Conservation (phyloP, 2,113 vertebrate species). For the Ptyas mucosa region DNA sequence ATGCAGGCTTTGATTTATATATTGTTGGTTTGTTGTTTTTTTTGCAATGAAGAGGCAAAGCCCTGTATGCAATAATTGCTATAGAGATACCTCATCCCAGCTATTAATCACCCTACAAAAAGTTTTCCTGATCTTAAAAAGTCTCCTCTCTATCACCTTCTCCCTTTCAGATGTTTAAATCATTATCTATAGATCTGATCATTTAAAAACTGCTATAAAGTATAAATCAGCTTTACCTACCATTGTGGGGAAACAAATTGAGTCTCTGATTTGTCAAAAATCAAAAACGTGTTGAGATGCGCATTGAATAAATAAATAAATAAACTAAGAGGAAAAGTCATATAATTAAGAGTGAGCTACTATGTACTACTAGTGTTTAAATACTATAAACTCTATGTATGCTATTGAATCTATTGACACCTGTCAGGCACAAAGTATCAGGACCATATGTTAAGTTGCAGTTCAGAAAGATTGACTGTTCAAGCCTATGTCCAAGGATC, state of each 20-base stretch:
- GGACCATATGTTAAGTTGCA: background rate
- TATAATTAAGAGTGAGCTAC: conserved; percentile 1
- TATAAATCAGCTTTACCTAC: background rate
- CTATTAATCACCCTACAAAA: background rate
- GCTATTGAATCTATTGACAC: background rate
- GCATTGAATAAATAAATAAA: background rate
- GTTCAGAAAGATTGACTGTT: background rate
- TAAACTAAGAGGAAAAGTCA: background rate
- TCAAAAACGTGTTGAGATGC: background rate
- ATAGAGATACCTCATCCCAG: background rate
- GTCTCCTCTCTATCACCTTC: background rate
- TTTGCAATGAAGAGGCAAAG: background rate
- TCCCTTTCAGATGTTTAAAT: background rate
- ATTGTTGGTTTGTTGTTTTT: background rate
- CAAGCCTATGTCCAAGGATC: too few relatives aligned
- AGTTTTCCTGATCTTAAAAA: background rate
- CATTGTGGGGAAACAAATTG: background rate
- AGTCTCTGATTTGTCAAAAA: background rate
- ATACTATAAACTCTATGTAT: background rate
- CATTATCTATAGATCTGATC: background rate
- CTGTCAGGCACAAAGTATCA: background rate
- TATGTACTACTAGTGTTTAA: background rate
- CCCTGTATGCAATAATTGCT: background rate
- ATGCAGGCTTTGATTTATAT: background rate
- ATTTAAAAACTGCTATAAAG: background rate